Evolutionary conservation across 1,140 invertebrate species (phyloP), one percentile per base, ranked within the genome.

Genomic region (Procambarus virginalis): DNA sequence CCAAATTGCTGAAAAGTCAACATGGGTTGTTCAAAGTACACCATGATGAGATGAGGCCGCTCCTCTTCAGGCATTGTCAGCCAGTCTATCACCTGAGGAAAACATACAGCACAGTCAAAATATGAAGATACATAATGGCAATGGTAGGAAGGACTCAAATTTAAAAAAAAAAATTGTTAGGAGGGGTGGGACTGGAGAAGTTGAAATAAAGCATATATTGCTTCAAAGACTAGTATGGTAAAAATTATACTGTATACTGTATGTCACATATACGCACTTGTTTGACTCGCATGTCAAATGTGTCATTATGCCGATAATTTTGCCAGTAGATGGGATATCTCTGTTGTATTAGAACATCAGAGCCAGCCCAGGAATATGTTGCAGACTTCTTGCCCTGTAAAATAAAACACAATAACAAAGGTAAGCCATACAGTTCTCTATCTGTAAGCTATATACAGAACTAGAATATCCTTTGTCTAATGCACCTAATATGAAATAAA

Each of bases 11-110:
- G 55, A 2, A 89, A 80, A 45, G 81, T 45, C 12, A 55, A 64
- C 78, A 89, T 86, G 14, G 91, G 87, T 70, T 91, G 77, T 46
- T 91, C 91, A 70, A 90, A 90, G 60, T 91, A 91, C 4, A 91
- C 86, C 83, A 89, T 89, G 70, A 91, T 68, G 1, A 91, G 51
- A 34, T 82, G 73, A 12, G 91, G 91, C 14, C 82, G 46, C 45
- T 91, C 91, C 0, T 89, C 68, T 20, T 58, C 20, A 10, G 78
- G 45, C 14, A 90, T 49, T 10, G 14, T n/a, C n/a, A 91, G 14
- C 91, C 91, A 91, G 51, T 91, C 87, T 22, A 78, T 10, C 68
- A 91, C 81, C 91, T 91, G 68, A 2, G 81, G 79, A 22, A 64
- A 14, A 55, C 51, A 55, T 55, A 1, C 51, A 55, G 0, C 34